A percentile compares a stretch with the other conserved stretches of the same genome.
These are phyloP conservation scores for Proteles cristata DNA, from an alignment of 2,113 vertebrate genomes.

Conservation along the genomic window DNA sequence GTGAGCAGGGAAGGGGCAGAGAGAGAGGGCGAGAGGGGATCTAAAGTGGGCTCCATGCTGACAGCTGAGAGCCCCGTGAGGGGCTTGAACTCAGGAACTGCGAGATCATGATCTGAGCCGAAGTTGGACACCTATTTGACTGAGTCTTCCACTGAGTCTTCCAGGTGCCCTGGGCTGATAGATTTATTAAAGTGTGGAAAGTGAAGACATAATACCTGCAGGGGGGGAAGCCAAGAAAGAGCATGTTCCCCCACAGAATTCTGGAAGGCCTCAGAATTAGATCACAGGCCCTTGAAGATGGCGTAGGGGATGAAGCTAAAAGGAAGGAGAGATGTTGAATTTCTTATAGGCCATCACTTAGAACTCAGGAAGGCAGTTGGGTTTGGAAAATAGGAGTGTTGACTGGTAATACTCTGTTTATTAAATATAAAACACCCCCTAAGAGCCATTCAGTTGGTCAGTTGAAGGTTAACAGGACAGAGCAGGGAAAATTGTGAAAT, in stretches of 20 bases:
- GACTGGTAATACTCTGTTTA: not conserved
- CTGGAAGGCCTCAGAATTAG: not conserved
- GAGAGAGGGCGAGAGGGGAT: no score
- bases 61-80: no score
- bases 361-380: not conserved
- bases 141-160: no score
- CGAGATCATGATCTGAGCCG: no score
- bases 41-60: no score
- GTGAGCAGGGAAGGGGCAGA: no score
- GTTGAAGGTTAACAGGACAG: not conserved
- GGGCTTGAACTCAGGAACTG: no score
- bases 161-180: not conserved
- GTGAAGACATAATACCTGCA: not conserved
- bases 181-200: not conserved
- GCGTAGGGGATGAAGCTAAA: not conserved
- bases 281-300: not conserved
- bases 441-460: not conserved
- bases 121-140: no score
- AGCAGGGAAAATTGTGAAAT: conserved; percentile 1
- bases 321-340: not conserved
- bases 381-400: not conserved
- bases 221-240: not conserved
- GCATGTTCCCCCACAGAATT: not conserved
- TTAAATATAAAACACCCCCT: not conserved
- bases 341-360: not conserved